Evolutionary conservation across 2,888 invertebrate genomes (phyloP).

Genomic region (Drosophila atripex): DNA sequence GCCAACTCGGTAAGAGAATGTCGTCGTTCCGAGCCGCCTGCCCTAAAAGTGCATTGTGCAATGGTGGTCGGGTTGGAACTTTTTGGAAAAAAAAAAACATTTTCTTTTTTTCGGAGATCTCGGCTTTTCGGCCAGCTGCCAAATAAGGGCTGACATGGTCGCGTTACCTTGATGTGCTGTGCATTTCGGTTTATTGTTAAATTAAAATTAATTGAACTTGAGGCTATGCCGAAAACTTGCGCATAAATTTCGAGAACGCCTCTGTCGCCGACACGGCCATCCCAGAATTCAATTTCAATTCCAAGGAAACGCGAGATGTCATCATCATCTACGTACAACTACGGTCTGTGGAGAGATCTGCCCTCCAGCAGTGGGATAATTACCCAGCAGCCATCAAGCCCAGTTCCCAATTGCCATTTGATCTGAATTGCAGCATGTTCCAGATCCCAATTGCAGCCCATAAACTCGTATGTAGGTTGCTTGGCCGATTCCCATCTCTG

Average conservation of each 20-base stretch:
- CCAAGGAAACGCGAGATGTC: slow-evolving; percentile 71
- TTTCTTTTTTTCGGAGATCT: slow-evolving; percentile 31
- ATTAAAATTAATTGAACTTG: slow-evolving; percentile 74
- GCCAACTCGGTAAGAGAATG: slow-evolving; percentile 20
- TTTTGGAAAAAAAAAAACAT: slow-evolving; percentile 4
- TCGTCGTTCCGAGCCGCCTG: slow-evolving; percentile 38
- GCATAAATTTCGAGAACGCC: slow-evolving; percentile 67
- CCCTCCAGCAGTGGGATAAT: slow-evolving; percentile 16
- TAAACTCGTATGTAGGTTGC: neutral
- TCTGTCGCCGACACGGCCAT: slow-evolving; percentile 20
- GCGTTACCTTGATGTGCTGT: slow-evolving; percentile 60
- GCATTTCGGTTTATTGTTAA: slow-evolving; percentile 52
- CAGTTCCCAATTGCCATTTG: slow-evolving; percentile 61
- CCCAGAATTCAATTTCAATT: slow-evolving; percentile 66
- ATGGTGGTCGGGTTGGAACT: slow-evolving; percentile 6
- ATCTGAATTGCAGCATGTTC: slow-evolving; percentile 56
- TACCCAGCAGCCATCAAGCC: slow-evolving; percentile 3
- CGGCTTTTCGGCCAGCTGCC: slow-evolving; percentile 46
- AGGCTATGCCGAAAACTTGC: slow-evolving; percentile 39
- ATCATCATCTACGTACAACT: slow-evolving; percentile 60
- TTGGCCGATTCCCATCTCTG: slow-evolving; percentile 40
- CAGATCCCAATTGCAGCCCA: slow-evolving; percentile 39
- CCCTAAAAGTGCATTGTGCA: slow-evolving; percentile 68
- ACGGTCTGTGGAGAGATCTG: slow-evolving; percentile 17
- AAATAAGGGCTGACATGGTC: slow-evolving; percentile 66